A percentile compares a stretch with the other conserved stretches of the same genome.
Conservation (phyloP, 2,113 vertebrate genomes). For the Phrynosoma platyrhinos region DNA sequence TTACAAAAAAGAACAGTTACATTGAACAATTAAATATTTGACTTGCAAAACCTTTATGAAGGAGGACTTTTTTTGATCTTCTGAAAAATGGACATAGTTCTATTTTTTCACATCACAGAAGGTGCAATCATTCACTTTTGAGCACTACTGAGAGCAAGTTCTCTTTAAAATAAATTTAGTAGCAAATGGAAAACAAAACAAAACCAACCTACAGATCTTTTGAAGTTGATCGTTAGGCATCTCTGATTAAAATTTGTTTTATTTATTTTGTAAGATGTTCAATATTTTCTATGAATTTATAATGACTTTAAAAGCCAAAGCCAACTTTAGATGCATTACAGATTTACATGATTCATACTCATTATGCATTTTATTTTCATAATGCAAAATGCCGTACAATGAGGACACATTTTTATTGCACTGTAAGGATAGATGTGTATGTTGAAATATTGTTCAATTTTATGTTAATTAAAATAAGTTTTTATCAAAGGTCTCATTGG, state of each 20-base stretch:
- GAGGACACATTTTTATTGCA: conserved; percentile 87
- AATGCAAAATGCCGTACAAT: conserved; percentile 83
- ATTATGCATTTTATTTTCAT: conserved; percentile 88
- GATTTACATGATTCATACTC: conserved; percentile 81
- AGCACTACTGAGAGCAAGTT: conserved; percentile 80
- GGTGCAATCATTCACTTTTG: conserved; percentile 73
- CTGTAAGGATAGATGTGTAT: conserved; percentile 85
- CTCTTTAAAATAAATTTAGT: conserved; percentile 74
- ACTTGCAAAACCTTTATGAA: conserved; percentile 73
- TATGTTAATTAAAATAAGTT: conserved; percentile 83
- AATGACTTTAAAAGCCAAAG: conserved; percentile 92
- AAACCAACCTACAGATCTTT: conserved; percentile 76
- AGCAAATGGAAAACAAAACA: conserved; percentile 74
- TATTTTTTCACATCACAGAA: conserved; percentile 73
- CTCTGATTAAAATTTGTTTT: conserved; percentile 88
- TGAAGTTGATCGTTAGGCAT: conserved; percentile 84
- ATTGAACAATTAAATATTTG: conserved; percentile 63
- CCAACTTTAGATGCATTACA: conserved; percentile 85
- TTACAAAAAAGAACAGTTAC: conserved; percentile 54
- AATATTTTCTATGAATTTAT: conserved; percentile 91
- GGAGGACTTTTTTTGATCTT: conserved; percentile 70
- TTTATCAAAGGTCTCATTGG: conserved; percentile 74
- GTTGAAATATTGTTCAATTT: conserved; percentile 82
- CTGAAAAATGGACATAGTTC: conserved; percentile 74
- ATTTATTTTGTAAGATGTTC: conserved; percentile 92